Base-by-base conservation (phyloP, 2,113 vertebrate species). In the Ramphastos sulfuratus region DNA sequence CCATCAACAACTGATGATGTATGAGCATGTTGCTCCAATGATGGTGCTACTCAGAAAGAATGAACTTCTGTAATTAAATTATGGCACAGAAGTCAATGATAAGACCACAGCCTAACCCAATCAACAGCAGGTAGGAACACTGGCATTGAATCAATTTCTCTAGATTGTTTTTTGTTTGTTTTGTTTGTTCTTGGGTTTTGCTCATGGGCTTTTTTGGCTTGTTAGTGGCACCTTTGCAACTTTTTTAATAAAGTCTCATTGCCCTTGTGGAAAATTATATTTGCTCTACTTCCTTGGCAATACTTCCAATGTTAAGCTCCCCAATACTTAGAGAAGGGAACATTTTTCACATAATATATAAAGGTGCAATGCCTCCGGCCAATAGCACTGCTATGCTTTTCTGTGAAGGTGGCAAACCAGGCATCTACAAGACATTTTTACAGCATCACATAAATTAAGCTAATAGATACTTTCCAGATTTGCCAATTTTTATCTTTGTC, bases 1-100 rank as follows among this genome's bases (percentile, higher is more conserved):
- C 93, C 85, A 96, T 96, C 96, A 96, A 88, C 87, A 96, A n/a
- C 35, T 39, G 21, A 90, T 97, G 96, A 97, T 96, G 63, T 96
- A 97, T 97, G 97, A 97, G 73, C 72, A 48, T 78, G 66, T 91
- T 96, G 64, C 87, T 95, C 92, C 85, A 89, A 97, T 56, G 78
- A 95, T 89, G 75, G 86, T 1, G 8, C 90, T 93, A 94, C 92
- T 87, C 83, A 85, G 82, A 83, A 96, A 95, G 66, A 97, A 95
- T 95, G 67, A 94, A 87, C 63, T 84, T 83, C 50, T 64, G 21
- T 44, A 88, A 89, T 95, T 95, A 92, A 96, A 96, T 96, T 93
- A 93, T 42, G 48, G 59, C 60, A 58, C n/a, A 61, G 55, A 97
- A 92, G 46, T 83, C 69, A 95, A 67, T 58, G 65, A 89, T 30